Evolutionary conservation across 2,797 vertebrate species (phyloP).

Genomic region (Vespertilio murinus): DNA sequence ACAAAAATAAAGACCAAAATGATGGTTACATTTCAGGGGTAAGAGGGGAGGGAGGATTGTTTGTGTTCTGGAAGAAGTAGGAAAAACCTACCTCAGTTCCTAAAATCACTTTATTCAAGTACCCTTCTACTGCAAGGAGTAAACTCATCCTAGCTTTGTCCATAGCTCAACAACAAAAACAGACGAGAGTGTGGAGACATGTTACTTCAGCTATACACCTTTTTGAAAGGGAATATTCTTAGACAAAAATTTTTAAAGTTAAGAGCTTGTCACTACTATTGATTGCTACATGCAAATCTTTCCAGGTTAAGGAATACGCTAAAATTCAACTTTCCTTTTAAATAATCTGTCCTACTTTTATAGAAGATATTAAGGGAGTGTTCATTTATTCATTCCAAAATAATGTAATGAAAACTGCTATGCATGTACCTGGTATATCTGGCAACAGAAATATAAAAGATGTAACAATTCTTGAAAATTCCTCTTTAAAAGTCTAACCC

Average conservation of each 20-base stretch:
- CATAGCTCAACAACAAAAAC: background rate
- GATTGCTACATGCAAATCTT: background rate
- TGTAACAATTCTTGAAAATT: slow-evolving; percentile 20
- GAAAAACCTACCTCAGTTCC: background rate
- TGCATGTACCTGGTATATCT: background rate
- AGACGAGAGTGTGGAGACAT: background rate
- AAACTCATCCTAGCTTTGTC: background rate
- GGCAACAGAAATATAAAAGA: background rate
- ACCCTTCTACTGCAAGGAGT: background rate
- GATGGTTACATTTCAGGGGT: background rate
- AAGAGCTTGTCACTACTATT: background rate
- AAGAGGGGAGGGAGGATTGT: rapidly evolving
- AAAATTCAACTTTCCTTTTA: slow-evolving; percentile 1
- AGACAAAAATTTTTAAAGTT: background rate
- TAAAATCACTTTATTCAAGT: background rate
- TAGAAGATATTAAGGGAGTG: background rate
- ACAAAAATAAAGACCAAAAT: background rate
- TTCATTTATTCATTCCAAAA: slow-evolving; percentile 24
- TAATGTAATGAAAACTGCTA: background rate
- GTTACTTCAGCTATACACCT: background rate
- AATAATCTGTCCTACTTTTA: background rate
- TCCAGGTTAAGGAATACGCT: background rate
- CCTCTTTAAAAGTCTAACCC: slow-evolving; percentile 50
- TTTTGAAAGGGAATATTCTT: background rate
- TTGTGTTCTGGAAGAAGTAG: background rate